Evolutionary conservation across 2,113 vertebrate species (phyloP).

Genomic region (Zapornia atra): DNA sequence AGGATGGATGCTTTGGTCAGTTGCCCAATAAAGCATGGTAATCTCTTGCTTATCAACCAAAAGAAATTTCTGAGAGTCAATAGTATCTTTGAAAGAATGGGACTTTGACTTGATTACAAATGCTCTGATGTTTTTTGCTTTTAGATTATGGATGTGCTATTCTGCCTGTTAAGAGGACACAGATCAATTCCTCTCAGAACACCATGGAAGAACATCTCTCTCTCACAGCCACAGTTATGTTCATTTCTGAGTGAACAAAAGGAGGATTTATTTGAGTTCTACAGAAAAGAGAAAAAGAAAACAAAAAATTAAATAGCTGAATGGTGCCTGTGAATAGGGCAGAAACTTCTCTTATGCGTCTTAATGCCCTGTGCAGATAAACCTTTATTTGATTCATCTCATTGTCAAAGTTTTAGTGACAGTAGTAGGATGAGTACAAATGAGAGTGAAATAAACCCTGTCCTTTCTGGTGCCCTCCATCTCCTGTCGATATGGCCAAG

Average conservation of each 20-base stretch:
- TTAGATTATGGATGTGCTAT: background rate
- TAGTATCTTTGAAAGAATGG: background rate
- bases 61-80: background rate
- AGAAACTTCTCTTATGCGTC: background rate
- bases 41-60: background rate
- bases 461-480: background rate
- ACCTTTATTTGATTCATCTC: background rate
- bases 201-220: background rate
- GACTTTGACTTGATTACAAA: conserved; percentile 7
- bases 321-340: background rate
- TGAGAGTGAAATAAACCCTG: background rate
- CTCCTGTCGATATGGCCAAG: background rate
- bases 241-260: conserved; percentile 46
- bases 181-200: background rate
- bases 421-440: background rate
- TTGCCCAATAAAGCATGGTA: background rate
- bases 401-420: background rate
- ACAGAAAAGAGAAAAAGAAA: background rate
- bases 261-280: background rate
- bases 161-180: background rate
- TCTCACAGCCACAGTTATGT: background rate
- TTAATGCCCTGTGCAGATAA: background rate
- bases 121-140: background rate
- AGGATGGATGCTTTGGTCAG: background rate
- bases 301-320: background rate